Evolutionary conservation across 2,113 vertebrate genomes (phyloP).

Genomic region (Sorex araneus): DNA sequence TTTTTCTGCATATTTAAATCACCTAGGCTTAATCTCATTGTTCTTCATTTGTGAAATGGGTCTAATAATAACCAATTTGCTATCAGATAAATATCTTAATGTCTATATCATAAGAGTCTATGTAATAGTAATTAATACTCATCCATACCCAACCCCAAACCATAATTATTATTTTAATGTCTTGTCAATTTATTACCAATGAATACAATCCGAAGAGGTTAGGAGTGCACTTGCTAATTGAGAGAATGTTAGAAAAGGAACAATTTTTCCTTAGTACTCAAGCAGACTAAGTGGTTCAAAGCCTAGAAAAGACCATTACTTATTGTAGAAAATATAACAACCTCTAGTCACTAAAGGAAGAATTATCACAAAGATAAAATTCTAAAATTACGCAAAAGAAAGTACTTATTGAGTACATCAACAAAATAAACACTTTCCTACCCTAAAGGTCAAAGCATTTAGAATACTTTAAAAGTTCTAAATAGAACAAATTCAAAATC

Average conservation of each 20-base stretch:
- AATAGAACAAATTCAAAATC: background rate
- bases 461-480: slow-evolving; percentile 11
- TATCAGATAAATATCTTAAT: background rate
- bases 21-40: slow-evolving; percentile 10
- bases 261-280: background rate
- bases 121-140: no score
- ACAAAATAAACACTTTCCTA: background rate
- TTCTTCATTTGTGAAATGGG: slow-evolving; percentile 27
- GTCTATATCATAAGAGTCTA: no score
- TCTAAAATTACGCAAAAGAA: background rate
- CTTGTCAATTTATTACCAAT: slow-evolving; percentile 4
- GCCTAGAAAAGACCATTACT: background rate
- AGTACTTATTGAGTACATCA: background rate
- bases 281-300: background rate
- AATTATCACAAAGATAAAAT: background rate
- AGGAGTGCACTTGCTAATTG: background rate
- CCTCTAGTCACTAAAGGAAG: background rate
- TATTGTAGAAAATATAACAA: slow-evolving; percentile 30
- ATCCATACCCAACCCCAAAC: no score
- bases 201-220: slow-evolving; percentile 22
- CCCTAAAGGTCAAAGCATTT: background rate
- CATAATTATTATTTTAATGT: slow-evolving; percentile 21
- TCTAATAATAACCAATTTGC: background rate
- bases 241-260: background rate
- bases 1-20: background rate